Base-by-base conservation (phyloP, 2,888 invertebrate genomes). In the Habrosyne pyritoides region DNA sequence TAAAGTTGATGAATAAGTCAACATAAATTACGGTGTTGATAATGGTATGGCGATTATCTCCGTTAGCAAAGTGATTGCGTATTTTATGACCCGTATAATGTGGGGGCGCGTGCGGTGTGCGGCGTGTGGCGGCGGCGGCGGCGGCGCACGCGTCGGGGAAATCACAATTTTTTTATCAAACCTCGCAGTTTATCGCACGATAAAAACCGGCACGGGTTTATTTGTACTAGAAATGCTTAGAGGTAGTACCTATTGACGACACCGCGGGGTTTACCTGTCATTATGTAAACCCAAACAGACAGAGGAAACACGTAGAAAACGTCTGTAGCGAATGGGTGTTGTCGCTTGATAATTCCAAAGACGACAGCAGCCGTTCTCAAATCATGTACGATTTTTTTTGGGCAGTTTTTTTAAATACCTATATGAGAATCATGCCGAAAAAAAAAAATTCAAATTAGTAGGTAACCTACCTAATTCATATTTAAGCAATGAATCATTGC, bases 191-290 rank as follows among this genome's bases (percentile, higher is more conserved):
- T 14, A 42, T 42, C 18, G 7, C 8, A 14, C n/a, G 6, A 42
- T 42, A 14, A 42, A 18, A 18, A 7, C 42, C 18, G 18, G 42
- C 42, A 42, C 18, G 42, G 14, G 36, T 42, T 42, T 42, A 42
- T 42, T 42, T 42, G 18, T 42, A 18, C 42, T 42, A 42, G 18
- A 8, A 18, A 42, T 18, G 18, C 42, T 42, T 22, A 12, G 5
- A 4, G 33, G 47, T 1, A 36, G 42, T 53, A 53, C n/a, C n/a
- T n/a, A 48, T 51, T 55, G 55, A 12, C 30, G 51, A 26, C 21
- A 22, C 46, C 18, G 46, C 10, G 33, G 47, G 47, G 46, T 47
- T 26, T 7, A 51, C 54, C 50, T 49, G 26, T 26, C 48, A 48
- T 48, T 48, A 48, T 14, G 48, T 26, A 24, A 49, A 26, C 8